Evolutionary conservation across 2,888 invertebrate genomes (phyloP).

Genomic region (Agrilus mali): DNA sequence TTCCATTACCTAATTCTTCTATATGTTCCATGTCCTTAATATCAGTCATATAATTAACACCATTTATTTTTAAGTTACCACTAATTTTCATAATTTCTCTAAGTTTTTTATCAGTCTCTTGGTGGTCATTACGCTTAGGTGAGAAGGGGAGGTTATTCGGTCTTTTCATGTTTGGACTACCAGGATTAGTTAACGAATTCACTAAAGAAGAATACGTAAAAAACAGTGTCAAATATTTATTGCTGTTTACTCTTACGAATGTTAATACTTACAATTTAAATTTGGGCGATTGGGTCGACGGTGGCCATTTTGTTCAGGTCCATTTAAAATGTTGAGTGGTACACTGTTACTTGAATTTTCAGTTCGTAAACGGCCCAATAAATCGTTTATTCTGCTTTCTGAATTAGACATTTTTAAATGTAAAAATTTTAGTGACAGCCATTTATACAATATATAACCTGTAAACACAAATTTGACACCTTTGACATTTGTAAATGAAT

Average conservation of each 20-base stretch:
- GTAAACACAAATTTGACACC: background rate
- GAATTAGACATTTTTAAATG: slow-evolving; percentile 50
- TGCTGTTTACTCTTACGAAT: background rate
- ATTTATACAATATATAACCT: slow-evolving; percentile 8
- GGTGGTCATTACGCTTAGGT: slow-evolving; percentile 37
- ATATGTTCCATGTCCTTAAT: slow-evolving; percentile 74
- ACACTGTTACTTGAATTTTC: slow-evolving; percentile 32
- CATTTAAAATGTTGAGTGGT: slow-evolving; percentile 28
- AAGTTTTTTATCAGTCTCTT: slow-evolving; percentile 71
- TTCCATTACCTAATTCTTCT: slow-evolving; percentile 86
- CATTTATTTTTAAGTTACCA: slow-evolving; percentile 76
- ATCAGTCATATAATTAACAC: slow-evolving; percentile 63
- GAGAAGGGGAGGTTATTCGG: slow-evolving; percentile 47
- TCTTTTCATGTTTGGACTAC: slow-evolving; percentile 40
- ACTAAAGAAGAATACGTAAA: slow-evolving; percentile 10
- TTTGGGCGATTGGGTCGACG: slow-evolving; percentile 10
- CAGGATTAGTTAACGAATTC: slow-evolving; percentile 21
- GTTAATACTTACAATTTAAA: slow-evolving; percentile 10
- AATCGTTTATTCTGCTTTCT: slow-evolving; percentile 69
- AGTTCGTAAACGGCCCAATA: slow-evolving; percentile 68
- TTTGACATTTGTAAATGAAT: too few species aligned
- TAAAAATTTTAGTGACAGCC: slow-evolving; percentile 12
- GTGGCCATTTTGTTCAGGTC: slow-evolving; percentile 29
- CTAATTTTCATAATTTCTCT: slow-evolving; percentile 89
- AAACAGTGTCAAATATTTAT: slow-evolving; percentile 3